Conservation (phyloP, 2,888 invertebrate genomes). For the Lottia gigantea region DNA sequence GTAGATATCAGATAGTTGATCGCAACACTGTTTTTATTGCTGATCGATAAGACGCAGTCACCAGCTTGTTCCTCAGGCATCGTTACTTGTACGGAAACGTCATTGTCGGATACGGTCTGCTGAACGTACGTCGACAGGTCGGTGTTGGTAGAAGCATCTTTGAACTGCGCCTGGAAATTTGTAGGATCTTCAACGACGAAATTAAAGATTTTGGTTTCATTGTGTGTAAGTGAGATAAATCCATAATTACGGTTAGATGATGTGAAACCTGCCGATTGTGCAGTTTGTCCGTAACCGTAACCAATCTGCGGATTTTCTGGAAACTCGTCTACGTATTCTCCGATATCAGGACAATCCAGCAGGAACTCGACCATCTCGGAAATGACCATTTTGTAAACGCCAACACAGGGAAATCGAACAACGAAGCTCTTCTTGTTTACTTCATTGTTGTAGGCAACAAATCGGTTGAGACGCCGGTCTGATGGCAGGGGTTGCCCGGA, state of each 20-base stretch:
- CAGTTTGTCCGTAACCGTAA: constrained; percentile 43
- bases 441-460: constrained; percentile 24
- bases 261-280: constrained; percentile 43
- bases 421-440: constrained; percentile 21
- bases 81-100: constrained; percentile 23
- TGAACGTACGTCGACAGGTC: constrained; percentile 22
- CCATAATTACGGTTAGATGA: constrained; percentile 40
- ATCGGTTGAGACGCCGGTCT: constrained; percentile 21
- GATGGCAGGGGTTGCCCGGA: constrained; percentile 10
- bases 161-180: constrained; percentile 31
- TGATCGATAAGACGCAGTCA: not conserved
- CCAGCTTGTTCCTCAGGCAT: constrained; percentile 14
- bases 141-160: constrained; percentile 22
- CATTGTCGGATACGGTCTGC: constrained; percentile 10
- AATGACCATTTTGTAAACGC: constrained; percentile 16
- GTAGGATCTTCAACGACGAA: constrained; percentile 32
- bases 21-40: constrained; percentile 12
- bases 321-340: constrained; percentile 36
- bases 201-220: constrained; percentile 33
- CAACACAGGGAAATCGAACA: constrained; percentile 27
- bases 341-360: constrained; percentile 43
- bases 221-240: constrained; percentile 20
- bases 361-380: constrained; percentile 46
- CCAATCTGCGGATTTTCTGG: constrained; percentile 50
- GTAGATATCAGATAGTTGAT: constrained; percentile 15